Evolutionary conservation across 2,797 vertebrate genomes (phyloP), one percentile per base, ranked within the genome.

Genomic region (Diglossa cyanea): DNA sequence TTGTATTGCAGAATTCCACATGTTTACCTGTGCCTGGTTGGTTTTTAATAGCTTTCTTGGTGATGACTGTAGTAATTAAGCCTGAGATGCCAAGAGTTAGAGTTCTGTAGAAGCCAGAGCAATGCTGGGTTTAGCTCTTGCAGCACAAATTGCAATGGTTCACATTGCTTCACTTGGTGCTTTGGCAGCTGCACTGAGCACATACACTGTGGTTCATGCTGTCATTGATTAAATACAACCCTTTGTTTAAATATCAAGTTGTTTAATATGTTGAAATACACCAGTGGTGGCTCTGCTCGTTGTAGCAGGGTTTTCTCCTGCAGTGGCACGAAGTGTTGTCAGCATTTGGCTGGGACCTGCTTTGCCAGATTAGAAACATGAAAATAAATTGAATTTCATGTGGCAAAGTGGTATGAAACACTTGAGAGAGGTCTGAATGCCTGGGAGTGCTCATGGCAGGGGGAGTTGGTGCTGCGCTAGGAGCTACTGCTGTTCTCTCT

Each of bases 291-390:
- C 18, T 57, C 11, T 80, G 39, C 24, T 68, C 2, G 0, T 11
- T 44, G 23, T 24, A 30, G 18, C 48, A 33, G 16, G 31, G 26
- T 47, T 48, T 40, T 25, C 14, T 42, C 16, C 35, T 76, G 6
- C 47, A 60, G 44, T 4, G 4, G 24, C 7, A 2, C 0, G 0
- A 23, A 30, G 31, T 47, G 13, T 13, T 0, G 0, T 4, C 17
- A 45, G 5, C 4, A 1, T 28, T 51, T 17, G 31, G 9, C 54
- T 70, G 37, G 47, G 51, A 44, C 8, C n/a, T 67, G 33, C 54
- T 39, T 55, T 51, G n/a, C 17, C 13, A 24, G 55, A 10, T 31
- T 7, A 19, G 21, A 35, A 48, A 11, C 24, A 13, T 10, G 14
- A 26, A 45, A 90, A 54, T 78, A 39, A 73, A 44, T 25, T 5